These are phyloP conservation scores for Machaerirhynchus nigripectus DNA, from an alignment of 2,113 vertebrate genomes.

Conservation along the genomic window DNA sequence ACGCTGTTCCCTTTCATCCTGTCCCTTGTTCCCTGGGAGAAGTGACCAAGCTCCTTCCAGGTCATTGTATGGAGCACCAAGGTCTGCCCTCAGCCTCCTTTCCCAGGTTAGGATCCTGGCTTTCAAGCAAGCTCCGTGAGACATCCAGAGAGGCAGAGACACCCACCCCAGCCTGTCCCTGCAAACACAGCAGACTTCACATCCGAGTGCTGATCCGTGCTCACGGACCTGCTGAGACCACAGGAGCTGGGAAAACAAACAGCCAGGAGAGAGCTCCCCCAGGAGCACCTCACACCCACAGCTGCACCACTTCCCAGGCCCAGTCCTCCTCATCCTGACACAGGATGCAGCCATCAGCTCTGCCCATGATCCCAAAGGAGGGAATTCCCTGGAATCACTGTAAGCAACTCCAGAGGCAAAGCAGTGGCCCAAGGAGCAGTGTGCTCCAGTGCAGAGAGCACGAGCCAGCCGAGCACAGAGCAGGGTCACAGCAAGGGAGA, in stretches of 20 bases:
- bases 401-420: neutral
- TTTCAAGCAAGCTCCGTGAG: neutral
- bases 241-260: neutral
- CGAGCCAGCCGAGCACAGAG: neutral
- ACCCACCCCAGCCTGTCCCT: neutral
- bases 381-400: neutral
- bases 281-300: neutral
- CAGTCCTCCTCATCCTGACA: neutral
- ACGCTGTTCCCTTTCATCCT: neutral
- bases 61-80: neutral
- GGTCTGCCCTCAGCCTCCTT: neutral
- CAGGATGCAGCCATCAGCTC: neutral
- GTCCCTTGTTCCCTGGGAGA: neutral
- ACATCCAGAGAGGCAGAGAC: neutral
- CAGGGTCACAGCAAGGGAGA: neutral
- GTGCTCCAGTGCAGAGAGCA: neutral
- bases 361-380: neutral
- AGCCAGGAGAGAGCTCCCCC: neutral
- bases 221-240: neutral
- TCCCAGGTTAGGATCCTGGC: neutral
- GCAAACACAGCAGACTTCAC: neutral
- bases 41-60: neutral
- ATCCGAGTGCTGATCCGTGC: fast-evolving
- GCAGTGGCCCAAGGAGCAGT: fast-evolving
- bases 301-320: neutral